Base-by-base conservation (phyloP, 2,888 invertebrate genomes). In the Biston stratarius region DNA sequence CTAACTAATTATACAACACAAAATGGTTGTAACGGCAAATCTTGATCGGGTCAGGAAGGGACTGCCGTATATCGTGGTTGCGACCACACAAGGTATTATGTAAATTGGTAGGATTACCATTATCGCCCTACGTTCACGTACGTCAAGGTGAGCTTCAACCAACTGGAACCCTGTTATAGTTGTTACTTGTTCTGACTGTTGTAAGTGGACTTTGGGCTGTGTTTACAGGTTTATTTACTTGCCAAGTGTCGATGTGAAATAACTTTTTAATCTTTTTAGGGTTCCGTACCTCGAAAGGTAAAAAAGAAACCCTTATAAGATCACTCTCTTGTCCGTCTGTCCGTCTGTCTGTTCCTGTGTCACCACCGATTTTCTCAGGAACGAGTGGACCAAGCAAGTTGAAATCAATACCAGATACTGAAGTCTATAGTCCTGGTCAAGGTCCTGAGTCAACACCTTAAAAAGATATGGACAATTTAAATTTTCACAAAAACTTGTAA, bases 91-190 rank as follows among this genome's bases (percentile, higher is more conserved):
- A 77, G 74, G 78, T 78, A 79, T 80, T 84, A 87, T 87, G 84
- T 81, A 86, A 87, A 89, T 86, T 85, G 82, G 74, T 61, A 64
- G 83, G 83, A 86, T 88, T 85, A 86, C 80, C 80, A 82, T 82
- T 80, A 83, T 83, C 82, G 69, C 76, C 76, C 79, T 77, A 83
- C 76, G 72, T 64, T 45, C 44, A 56, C 40, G 66, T 67, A 56
- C 33, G 66, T 67, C 62, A 62, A 68, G 64, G 55, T 57, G 51
- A 60, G 61, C 14, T 47, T 38, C 14, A 42, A 52, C 61, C 11
- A 61, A 57, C 44, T 8, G 40, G 44, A 44, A 40, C 12, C 40
- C 57, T 44, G 45, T 44, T 57, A 44, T 33, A 34, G 40, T 56
- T 48, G 61, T 47, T 47, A 40, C 11, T 55, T 47, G 62, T 62